A percentile compares a stretch with the other conserved stretches of the same genome.
Evolutionary conservation across 2,797 vertebrate species (phyloP).

Genomic region (Spatula versicolor): DNA sequence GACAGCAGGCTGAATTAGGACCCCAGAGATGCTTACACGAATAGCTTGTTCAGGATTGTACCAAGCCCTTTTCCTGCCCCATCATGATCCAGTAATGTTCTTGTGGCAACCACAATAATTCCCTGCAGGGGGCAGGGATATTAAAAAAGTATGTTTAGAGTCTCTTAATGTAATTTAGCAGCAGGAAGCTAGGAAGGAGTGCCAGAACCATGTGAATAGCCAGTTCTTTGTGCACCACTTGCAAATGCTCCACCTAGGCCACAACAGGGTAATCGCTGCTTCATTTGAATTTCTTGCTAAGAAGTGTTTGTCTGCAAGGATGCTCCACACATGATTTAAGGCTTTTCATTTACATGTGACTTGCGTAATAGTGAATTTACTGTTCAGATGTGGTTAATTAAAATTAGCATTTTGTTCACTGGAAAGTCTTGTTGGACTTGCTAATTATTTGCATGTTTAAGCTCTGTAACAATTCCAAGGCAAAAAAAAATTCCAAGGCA

Average conservation of each 20-base stretch:
- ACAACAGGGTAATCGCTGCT: slow-evolving; percentile 23
- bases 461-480: neutral
- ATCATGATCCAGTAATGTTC: slow-evolving; percentile 42
- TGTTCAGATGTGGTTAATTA: slow-evolving; percentile 26
- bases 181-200: slow-evolving; percentile 60
- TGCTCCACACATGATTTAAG: slow-evolving; percentile 16
- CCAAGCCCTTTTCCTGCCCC: slow-evolving; percentile 36
- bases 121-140: slow-evolving; percentile 60
- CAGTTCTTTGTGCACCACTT: slow-evolving; percentile 32
- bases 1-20: slow-evolving; percentile 2
- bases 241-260: slow-evolving; percentile 38
- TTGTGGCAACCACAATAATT: slow-evolving; percentile 62
- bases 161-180: slow-evolving; percentile 69
- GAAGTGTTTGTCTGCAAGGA: slow-evolving; percentile 34
- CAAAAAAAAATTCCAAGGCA: neutral
- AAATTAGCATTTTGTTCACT: slow-evolving; percentile 44
- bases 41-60: slow-evolving; percentile 18
- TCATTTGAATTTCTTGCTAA: slow-evolving; percentile 11
- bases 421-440: neutral
- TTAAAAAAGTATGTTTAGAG: slow-evolving; percentile 69
- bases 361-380: neutral
- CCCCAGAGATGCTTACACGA: slow-evolving; percentile 18
- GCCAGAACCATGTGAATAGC: slow-evolving; percentile 65
- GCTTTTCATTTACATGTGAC: slow-evolving; percentile 32
- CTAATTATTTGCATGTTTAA: neutral